Evolutionary conservation across 2,888 invertebrate genomes (phyloP), one percentile per base, ranked within the genome.

Genomic region (Pherbina coryleti): DNA sequence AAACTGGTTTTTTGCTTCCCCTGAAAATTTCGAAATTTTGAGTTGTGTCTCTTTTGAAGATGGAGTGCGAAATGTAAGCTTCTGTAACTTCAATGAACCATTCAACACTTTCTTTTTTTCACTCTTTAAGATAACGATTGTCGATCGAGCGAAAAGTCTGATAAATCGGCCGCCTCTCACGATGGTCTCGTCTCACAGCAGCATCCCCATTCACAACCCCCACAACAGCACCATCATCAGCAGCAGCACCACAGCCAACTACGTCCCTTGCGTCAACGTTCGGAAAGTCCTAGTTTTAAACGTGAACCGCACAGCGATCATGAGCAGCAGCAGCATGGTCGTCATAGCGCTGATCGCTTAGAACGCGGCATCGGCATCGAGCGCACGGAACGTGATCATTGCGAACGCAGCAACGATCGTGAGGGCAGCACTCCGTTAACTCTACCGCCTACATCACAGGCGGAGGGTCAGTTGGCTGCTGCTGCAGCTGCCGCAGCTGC

Each of bases 401-500:
- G 86, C 81, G 90, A 85, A 84, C 89, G 85, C 37, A 83, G 83
- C 44, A 82, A 81, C 77, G 85, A 85, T 71, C 84, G 83, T 11
- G 84, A 88, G 83, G 82, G 86, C 85, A 83, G 81, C 66, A 75
- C 81, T 37, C 55, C 81, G 60, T 86, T 87, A 81, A 31, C 77
- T 67, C 82, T 88, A 82, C 88, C 89, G 79, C 89, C 90, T n/a
- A 90, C 90, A 71, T 90, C 90, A 74, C 90, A 90, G 81, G 83
- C 86, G 2, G 87, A 86, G 77, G 86, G 86, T 11, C 34, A 57
- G 3, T 86, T 83, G 31, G 84, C 83, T 49, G 84, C 83, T 55
- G 88, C 86, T 51, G 87, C 86, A 1, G 88, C 86, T 11, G 83
- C 84, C 49, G 86, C 85, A 5, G 88, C 87, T 9, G 88, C 89